A percentile compares a stretch with the other conserved stretches of the same genome.
phyloP scores from a whole-genome alignment of 2,797 vertebrate species.

The Melanotaenia parkinsoni region DNA sequence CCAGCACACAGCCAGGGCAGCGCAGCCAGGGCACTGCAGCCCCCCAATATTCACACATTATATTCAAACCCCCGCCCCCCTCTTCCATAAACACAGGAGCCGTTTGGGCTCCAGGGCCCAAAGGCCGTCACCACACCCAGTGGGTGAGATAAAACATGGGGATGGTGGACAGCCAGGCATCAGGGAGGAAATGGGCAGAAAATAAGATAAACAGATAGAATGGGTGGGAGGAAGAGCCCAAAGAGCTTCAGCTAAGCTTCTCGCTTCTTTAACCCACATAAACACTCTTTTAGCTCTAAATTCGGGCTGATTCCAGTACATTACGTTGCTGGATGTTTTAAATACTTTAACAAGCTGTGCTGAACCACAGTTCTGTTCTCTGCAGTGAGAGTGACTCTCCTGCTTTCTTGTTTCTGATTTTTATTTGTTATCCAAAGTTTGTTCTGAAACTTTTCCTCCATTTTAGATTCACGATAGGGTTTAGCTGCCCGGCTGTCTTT shows the following conservation, averaged over 20 bases:
- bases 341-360: not conserved
- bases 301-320: constrained; percentile 12
- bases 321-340: not conserved
- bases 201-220: constrained; percentile 35
- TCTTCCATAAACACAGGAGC: constrained; percentile 17
- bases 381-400: not conserved
- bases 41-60: constrained; percentile 39
- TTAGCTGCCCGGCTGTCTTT: not conserved
- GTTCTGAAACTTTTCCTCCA: not conserved
- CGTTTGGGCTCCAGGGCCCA: constrained; percentile 9
- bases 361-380: not conserved
- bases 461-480: too few species aligned
- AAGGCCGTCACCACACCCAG: constrained; percentile 25
- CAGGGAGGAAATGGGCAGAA: constrained; percentile 30
- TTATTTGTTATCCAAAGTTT: not conserved
- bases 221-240: not conserved
- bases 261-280: constrained; percentile 16
- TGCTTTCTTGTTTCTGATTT: not conserved
- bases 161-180: constrained; percentile 12
- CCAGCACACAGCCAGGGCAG: constrained; percentile 25
- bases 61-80: constrained; percentile 8
- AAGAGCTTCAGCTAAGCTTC: constrained; percentile 7
- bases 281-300: constrained; percentile 23
- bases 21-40: constrained; percentile 27
- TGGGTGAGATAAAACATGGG: constrained; percentile 35